phyloP scores from a whole-genome alignment of 2,113 vertebrate species.

The Heterocephalus glaber region DNA sequence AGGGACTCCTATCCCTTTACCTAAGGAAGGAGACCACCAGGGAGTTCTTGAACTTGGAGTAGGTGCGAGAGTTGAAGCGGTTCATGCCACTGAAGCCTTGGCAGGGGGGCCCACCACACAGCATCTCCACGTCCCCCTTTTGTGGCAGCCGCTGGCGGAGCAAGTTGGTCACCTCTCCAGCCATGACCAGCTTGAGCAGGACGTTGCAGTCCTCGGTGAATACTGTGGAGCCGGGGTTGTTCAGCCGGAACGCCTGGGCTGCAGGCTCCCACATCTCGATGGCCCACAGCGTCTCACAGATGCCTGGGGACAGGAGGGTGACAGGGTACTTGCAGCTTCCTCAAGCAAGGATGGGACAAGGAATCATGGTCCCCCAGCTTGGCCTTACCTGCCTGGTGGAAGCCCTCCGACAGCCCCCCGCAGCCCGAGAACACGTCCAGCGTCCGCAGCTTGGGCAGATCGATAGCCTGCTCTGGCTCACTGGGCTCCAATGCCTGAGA shows the following conservation, averaged over 20 bases:
- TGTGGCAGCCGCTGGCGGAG: conserved; percentile 95
- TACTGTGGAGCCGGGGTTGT: conserved; percentile 94
- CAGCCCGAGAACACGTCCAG: conserved; percentile 98
- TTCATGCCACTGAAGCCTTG: conserved; percentile 99
- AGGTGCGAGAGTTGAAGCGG: conserved; percentile 98
- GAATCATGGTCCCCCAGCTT: fast-evolving
- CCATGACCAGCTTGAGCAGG: conserved; percentile 96
- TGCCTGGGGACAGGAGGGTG: conserved; percentile 69
- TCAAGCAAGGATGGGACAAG: not conserved
- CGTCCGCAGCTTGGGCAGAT: conserved; percentile 89
- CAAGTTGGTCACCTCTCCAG: conserved; percentile 92
- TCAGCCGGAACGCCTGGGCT: conserved; percentile 95
- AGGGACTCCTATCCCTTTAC: no score
- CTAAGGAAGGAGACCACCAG: conserved; percentile 98
- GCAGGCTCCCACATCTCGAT: conserved; percentile 99
- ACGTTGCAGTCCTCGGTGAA: conserved; percentile 98
- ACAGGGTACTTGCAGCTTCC: not conserved
- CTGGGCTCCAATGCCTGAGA: conserved; percentile 81
- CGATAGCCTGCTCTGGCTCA: conserved; percentile 82
- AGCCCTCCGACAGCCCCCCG: conserved; percentile 95
- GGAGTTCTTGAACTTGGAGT: conserved; percentile 99
- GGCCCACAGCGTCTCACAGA: conserved; percentile 94
- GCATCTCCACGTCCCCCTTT: conserved; percentile 97
- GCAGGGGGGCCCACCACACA: conserved; percentile 96
- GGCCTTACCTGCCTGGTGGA: conserved; percentile 94